Percentiles rank a stretch among this genome's conserved stretches.
Conservation (phyloP, 2,797 vertebrate species). For the Chiloscyllium punctatum region DNA sequence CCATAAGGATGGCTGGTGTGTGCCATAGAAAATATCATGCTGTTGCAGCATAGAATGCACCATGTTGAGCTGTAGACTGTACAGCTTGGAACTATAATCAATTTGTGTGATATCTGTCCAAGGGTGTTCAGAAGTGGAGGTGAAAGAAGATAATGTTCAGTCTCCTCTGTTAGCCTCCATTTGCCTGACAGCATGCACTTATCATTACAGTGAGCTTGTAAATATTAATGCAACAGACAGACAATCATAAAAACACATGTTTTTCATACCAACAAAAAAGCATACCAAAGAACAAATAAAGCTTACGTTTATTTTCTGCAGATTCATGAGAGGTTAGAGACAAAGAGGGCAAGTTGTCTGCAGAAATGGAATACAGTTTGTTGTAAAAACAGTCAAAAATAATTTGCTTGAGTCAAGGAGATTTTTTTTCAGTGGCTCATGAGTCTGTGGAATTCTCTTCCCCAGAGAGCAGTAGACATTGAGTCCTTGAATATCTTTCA, state of each 20-base stretch:
- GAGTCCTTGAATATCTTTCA: no score
- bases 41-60: neutral
- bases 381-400: neutral
- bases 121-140: neutral
- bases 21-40: neutral
- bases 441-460: no score
- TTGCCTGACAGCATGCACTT: neutral
- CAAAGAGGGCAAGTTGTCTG: neutral
- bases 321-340: neutral
- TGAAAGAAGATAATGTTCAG: neutral
- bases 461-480: no score
- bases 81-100: neutral
- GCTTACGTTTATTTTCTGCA: neutral
- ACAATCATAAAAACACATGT: neutral
- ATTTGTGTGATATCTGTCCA: neutral
- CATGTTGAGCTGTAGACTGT: neutral
- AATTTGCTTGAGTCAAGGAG: neutral
- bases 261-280: neutral
- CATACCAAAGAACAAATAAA: neutral
- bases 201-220: no score
- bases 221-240: neutral
- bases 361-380: neutral
- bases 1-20: neutral
- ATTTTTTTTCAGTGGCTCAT: no score
- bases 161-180: neutral